These are phyloP conservation scores for Calyptommatus sinebrachiatus DNA, from an alignment of 2,113 vertebrate species.

Conservation along the genomic window DNA sequence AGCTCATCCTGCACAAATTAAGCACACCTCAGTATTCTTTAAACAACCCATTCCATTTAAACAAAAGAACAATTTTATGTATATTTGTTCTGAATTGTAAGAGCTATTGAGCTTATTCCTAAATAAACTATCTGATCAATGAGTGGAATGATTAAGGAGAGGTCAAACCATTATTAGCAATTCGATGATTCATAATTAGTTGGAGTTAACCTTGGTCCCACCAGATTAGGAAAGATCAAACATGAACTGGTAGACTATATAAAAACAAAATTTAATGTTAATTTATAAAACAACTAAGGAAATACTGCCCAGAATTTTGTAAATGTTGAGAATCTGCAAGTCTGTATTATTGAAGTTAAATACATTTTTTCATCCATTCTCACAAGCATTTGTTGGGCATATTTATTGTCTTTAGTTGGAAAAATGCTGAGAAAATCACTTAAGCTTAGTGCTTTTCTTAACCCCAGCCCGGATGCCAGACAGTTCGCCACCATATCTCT, in stretches of 20 bases:
- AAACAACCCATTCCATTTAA: too few species aligned
- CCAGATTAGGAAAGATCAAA: too few species aligned
- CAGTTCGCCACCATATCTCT: conserved; percentile 82
- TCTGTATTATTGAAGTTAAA: neutral
- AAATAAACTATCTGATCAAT: neutral
- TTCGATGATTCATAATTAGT: too few species aligned
- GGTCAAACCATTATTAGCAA: neutral
- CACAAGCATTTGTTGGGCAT: conserved; percentile 40
- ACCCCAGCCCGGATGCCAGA: conserved; percentile 94
- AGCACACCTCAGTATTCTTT: neutral
- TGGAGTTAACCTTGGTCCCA: neutral
- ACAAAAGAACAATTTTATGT: neutral
- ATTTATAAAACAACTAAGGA: neutral
- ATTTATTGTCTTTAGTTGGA: rapidly evolving
- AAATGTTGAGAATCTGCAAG: neutral
- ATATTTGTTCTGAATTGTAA: neutral
- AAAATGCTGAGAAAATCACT: conserved; percentile 62
- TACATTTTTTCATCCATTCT: neutral
- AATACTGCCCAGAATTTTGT: neutral
- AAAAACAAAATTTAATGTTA: neutral
- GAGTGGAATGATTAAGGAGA: neutral
- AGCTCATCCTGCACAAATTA: neutral
- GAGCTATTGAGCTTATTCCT: neutral
- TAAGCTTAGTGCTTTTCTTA: conserved; percentile 92
- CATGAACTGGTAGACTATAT: neutral